phyloP scores from a whole-genome alignment of 2,797 vertebrate genomes.

The Xenops minutus region DNA sequence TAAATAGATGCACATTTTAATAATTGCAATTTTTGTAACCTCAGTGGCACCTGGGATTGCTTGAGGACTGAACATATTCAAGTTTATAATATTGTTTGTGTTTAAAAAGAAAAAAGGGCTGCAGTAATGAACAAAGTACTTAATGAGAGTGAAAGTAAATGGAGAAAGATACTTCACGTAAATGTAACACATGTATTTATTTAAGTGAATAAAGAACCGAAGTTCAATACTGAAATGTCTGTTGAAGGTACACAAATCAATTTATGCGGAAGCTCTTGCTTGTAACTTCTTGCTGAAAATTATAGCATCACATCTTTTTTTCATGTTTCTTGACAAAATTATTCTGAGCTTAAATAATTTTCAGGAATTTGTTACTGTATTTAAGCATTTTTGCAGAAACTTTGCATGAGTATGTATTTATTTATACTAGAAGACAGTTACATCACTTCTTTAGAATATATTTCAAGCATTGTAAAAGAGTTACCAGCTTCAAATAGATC shows the following conservation, averaged over 20 bases:
- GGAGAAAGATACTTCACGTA: neutral
- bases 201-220: neutral
- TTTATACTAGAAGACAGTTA: neutral
- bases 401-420: neutral
- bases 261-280: neutral
- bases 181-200: neutral
- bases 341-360: neutral
- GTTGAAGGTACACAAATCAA: neutral
- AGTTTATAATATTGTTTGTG: neutral
- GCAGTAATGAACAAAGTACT: neutral
- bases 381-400: neutral
- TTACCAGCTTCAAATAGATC: neutral
- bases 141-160: neutral
- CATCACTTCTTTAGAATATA: neutral
- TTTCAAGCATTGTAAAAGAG: neutral
- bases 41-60: neutral
- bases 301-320: neutral
- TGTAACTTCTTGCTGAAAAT: neutral
- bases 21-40: neutral
- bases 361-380: neutral
- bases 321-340: neutral
- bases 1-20: neutral
- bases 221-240: neutral
- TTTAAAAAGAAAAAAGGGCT: neutral
- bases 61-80: neutral